A percentile compares a stretch with the other conserved stretches of the same genome.
Evolutionary conservation across 2,888 invertebrate species (phyloP).

Genomic region (Apamea crenata): DNA sequence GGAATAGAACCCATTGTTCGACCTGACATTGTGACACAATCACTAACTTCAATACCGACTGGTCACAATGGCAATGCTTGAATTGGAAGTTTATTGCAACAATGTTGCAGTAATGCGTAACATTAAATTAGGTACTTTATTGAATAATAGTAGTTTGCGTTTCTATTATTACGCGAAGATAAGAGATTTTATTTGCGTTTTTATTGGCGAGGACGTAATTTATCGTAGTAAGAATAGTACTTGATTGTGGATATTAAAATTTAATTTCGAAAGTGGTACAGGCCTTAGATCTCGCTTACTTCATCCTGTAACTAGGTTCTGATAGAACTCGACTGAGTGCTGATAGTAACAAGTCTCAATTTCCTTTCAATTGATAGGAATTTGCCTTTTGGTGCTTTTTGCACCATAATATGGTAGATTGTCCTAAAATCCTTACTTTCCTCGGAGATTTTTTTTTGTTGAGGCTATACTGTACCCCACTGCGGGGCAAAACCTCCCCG

Average conservation of each 20-base stretch:
- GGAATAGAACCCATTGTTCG: conserved; percentile 31
- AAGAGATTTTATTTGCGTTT: conserved; percentile 8
- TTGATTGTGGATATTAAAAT: neutral
- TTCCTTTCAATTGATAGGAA: neutral
- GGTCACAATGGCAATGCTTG: conserved; percentile 15
- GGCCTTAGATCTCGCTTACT: neutral
- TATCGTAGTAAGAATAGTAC: neutral
- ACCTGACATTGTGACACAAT: conserved; percentile 24
- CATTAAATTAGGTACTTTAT: conserved; percentile 1
- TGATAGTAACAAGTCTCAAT: too few relatives aligned
- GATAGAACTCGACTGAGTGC: neutral
- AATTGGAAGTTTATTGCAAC: neutral
- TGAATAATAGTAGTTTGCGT: neutral
- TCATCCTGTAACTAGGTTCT: neutral
- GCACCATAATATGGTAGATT: neutral
- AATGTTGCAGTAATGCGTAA: conserved; percentile 2
- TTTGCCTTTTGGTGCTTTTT: too few relatives aligned
- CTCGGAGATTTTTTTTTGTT: neutral
- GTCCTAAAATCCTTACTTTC: neutral
- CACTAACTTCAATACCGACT: neutral
- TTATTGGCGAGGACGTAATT: conserved; percentile 2
- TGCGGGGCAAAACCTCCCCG: neutral
- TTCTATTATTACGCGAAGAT: conserved; percentile 5
- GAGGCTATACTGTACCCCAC: neutral
- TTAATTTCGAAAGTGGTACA: neutral